Percentiles rank a stretch among this genome's conserved stretches.
phyloP scores from a whole-genome alignment of 2,888 invertebrate genomes.

The Pseudococcus longispinus region DNA sequence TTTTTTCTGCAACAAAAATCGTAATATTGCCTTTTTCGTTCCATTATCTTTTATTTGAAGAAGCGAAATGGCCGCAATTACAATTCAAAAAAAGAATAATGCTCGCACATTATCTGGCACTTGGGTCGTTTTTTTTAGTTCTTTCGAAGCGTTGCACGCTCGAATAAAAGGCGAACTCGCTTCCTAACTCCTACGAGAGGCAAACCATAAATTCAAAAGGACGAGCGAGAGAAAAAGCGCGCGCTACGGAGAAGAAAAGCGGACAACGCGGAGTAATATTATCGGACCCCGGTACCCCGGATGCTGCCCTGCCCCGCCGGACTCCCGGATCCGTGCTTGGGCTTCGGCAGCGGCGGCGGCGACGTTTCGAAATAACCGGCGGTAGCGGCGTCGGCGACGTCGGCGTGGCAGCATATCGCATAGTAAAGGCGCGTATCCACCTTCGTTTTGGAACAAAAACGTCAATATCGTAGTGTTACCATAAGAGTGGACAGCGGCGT shows the following conservation, averaged over 20 bases:
- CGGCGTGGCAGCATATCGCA: constrained; percentile 5
- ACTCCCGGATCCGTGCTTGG: background rate
- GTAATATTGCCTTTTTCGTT: constrained; percentile 32
- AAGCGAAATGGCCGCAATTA: constrained; percentile 51
- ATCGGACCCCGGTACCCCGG: background rate
- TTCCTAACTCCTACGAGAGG: constrained; percentile 57
- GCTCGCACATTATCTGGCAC: constrained; percentile 36
- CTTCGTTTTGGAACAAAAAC: constrained; percentile 55
- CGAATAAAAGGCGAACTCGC: constrained; percentile 41
- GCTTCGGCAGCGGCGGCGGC: background rate
- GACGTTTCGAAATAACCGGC: background rate
- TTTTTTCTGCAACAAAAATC: constrained; percentile 16
- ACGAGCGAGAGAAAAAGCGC: constrained; percentile 14
- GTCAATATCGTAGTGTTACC: constrained; percentile 54
- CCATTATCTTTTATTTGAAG: constrained; percentile 50
- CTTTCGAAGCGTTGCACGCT: constrained; percentile 32
- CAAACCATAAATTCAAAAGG: constrained; percentile 30
- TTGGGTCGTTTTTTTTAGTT: constrained; percentile 40
- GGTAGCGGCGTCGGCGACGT: background rate
- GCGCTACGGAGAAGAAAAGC: background rate
- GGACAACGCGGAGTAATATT: constrained; percentile 33
- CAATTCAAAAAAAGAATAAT: constrained; percentile 26
- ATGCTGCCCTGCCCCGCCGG: background rate
- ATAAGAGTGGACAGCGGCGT: constrained; percentile 51
- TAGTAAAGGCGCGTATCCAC: constrained; percentile 50